Percentiles rank a stretch among this genome's conserved stretches.
phyloP scores from a whole-genome alignment of 2,113 vertebrate genomes.

The Zapus hudsonius region DNA sequence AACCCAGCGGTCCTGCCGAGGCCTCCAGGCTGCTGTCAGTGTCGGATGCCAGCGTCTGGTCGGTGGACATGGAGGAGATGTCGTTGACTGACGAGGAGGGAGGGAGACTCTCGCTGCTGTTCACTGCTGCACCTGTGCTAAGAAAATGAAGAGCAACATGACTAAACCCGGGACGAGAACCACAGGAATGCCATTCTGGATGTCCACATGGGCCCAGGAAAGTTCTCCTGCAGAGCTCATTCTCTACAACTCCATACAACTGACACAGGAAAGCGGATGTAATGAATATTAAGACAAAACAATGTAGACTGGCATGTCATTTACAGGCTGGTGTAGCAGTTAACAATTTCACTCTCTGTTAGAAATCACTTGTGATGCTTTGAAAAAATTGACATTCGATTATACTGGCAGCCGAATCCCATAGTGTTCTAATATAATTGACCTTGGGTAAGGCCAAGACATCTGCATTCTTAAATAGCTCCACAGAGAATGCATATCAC shows the following conservation, averaged over 20 bases:
- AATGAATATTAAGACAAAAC: background rate
- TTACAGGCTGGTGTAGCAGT: background rate
- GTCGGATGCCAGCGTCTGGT: conserved; percentile 99
- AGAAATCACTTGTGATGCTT: background rate
- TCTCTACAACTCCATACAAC: background rate
- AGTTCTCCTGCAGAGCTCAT: background rate
- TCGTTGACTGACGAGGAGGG: conserved; percentile 99
- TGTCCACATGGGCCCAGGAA: background rate
- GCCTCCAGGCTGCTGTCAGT: conserved; percentile 99
- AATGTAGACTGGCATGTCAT: background rate
- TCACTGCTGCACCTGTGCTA: conserved; percentile 99
- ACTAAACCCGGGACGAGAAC: conserved; percentile 90
- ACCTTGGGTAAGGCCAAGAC: background rate
- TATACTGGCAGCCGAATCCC: no score
- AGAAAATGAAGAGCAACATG: conserved; percentile 95
- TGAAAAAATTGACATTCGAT: background rate
- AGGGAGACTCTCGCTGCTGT: conserved; percentile 99
- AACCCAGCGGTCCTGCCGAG: conserved; percentile 98
- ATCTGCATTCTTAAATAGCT: background rate
- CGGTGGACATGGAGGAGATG: conserved; percentile 99
- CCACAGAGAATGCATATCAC: background rate
- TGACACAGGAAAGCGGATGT: background rate
- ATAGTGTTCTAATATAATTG: background rate
- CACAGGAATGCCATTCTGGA: fast-evolving
- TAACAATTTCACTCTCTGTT: background rate